These are phyloP conservation scores for Salvelinus fontinalis DNA, from an alignment of 2,113 vertebrate genomes.

Conservation along the genomic window DNA sequence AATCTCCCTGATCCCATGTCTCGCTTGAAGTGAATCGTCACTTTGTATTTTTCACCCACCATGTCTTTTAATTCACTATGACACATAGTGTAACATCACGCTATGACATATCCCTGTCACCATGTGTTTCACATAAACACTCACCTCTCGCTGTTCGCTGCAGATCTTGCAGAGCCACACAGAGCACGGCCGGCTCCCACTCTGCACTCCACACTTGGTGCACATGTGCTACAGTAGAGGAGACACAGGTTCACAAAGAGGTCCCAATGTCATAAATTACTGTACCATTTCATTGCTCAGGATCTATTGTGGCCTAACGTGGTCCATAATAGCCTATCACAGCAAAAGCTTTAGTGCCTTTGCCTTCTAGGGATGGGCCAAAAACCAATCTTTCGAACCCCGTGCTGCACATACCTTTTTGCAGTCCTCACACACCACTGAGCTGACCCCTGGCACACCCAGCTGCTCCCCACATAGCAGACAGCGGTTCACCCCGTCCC, in stretches of 20 bases:
- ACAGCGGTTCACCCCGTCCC: slow-evolving; percentile 91
- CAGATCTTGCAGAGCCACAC: slow-evolving; percentile 99
- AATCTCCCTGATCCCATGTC: neutral
- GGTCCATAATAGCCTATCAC: neutral
- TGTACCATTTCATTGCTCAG: neutral
- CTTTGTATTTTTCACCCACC: neutral
- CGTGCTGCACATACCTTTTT: slow-evolving; percentile 83
- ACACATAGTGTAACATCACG: neutral
- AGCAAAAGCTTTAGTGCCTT: neutral
- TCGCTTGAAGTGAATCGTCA: neutral
- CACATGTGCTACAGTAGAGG: slow-evolving; percentile 83
- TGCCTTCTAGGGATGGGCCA: neutral
- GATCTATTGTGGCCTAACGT: neutral
- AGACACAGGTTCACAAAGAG: neutral
- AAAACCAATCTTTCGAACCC: neutral
- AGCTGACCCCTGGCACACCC: slow-evolving; percentile 79
- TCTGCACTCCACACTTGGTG: slow-evolving; percentile 91
- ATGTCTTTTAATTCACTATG: too few species aligned
- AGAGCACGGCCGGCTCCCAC: slow-evolving; percentile 81
- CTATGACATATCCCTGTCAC: neutral
- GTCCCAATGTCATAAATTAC: neutral
- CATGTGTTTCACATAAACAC: slow-evolving; percentile 21
- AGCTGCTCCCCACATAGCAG: slow-evolving; percentile 94
- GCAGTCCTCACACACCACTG: slow-evolving; percentile 95
- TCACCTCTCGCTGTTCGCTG: slow-evolving; percentile 94